These are phyloP conservation scores for Nothocercus nigrocapillus DNA, from an alignment of 2,113 vertebrate species.

Conservation along the genomic window DNA sequence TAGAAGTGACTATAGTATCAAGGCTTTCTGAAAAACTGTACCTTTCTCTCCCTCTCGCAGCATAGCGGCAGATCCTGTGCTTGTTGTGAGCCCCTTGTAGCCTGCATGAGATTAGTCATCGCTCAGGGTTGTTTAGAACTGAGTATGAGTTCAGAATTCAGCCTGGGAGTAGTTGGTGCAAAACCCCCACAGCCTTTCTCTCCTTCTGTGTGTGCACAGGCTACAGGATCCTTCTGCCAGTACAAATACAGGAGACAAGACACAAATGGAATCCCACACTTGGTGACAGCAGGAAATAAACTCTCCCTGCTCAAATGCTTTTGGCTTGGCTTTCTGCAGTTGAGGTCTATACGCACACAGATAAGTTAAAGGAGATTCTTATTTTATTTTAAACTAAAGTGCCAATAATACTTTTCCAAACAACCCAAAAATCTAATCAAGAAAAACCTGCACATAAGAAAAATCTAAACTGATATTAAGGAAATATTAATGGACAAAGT, in stretches of 20 bases:
- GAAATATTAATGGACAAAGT: neutral
- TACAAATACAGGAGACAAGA: neutral
- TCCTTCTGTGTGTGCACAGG: neutral
- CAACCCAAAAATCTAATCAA: neutral
- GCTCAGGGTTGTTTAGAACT: neutral
- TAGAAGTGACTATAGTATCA: neutral
- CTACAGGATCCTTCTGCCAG: neutral
- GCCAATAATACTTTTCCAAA: neutral
- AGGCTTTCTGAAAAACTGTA: neutral
- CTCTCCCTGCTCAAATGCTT: neutral
- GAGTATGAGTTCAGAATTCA: neutral
- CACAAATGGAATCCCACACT: rapidly evolving
- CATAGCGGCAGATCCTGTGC: neutral
- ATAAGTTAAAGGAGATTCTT: neutral
- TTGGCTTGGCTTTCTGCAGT: neutral
- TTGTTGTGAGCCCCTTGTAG: neutral
- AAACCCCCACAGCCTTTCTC: neutral
- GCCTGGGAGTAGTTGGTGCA: neutral
- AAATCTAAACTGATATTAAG: neutral
- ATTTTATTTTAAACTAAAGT: neutral
- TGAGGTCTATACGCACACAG: neutral
- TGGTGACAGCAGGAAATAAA: neutral
- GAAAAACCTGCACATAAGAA: neutral
- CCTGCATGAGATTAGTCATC: neutral
- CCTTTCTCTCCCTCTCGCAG: neutral